These are phyloP conservation scores for Megastigmus dorsalis DNA, from an alignment of 2,888 invertebrate species.

Conservation along the genomic window DNA sequence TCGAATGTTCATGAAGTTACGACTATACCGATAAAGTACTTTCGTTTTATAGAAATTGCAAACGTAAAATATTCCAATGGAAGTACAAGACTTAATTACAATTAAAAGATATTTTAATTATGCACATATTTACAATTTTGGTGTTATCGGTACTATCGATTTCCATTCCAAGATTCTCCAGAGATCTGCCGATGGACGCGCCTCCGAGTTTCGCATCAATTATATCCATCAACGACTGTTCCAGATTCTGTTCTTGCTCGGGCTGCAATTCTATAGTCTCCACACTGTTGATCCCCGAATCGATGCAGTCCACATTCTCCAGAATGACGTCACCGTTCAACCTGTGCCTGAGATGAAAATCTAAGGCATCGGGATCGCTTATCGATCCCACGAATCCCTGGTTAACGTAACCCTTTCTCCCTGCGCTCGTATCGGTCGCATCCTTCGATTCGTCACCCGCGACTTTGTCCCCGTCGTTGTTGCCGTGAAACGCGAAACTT, in stretches of 20 bases:
- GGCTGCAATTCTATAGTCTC: slow-evolving; percentile 71
- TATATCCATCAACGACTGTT: slow-evolving; percentile 70
- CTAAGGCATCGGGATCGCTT: slow-evolving; percentile 67
- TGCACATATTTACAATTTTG: slow-evolving; percentile 14
- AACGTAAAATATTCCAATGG: too few species aligned
- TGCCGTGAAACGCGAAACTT: slow-evolving; percentile 60
- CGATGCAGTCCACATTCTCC: slow-evolving; percentile 67
- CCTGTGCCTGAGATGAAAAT: slow-evolving; percentile 60
- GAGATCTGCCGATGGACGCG: slow-evolving; percentile 59
- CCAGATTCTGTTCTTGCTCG: slow-evolving; percentile 69
- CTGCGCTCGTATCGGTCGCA: slow-evolving; percentile 26
- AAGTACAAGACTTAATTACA: too few species aligned
- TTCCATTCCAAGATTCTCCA: slow-evolving; percentile 59
- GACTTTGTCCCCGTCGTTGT: slow-evolving; percentile 28
- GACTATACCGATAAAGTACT: too few species aligned
- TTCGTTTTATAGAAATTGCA: too few species aligned
- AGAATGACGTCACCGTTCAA: slow-evolving; percentile 44
- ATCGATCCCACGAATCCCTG: slow-evolving; percentile 66
- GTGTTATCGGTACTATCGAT: slow-evolving; percentile 41
- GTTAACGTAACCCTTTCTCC: slow-evolving; percentile 65
- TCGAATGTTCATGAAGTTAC: too few species aligned
- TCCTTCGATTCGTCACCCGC: background rate
- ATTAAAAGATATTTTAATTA: too few species aligned
- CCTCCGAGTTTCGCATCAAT: slow-evolving; percentile 72
- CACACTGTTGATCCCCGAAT: slow-evolving; percentile 72